Evolutionary conservation across 1,140 invertebrate species (phyloP).

Genomic region (Helicoverpa zea): DNA sequence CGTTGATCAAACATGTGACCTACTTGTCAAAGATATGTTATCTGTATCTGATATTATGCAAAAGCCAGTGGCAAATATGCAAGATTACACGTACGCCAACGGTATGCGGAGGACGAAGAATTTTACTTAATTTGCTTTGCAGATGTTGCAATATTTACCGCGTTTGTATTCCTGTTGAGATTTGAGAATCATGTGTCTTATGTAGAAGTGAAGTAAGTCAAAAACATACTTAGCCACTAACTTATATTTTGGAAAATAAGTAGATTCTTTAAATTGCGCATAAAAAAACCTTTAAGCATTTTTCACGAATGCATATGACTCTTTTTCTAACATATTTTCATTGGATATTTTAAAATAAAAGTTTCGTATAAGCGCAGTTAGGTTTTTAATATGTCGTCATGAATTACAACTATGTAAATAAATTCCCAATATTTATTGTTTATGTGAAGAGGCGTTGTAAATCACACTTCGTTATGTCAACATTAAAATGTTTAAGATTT

Average conservation of each 20-base stretch:
- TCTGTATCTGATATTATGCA: constrained; percentile 38
- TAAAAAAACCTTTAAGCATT: too few species aligned
- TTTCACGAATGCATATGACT: too few species aligned
- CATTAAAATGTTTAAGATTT: constrained; percentile 34
- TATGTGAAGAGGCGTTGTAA: constrained; percentile 28
- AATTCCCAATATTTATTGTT: constrained; percentile 33
- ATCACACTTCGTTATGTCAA: constrained; percentile 35
- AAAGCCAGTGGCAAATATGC: constrained; percentile 34
- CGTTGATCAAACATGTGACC: constrained; percentile 20
- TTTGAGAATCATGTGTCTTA: neutral
- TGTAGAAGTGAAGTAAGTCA: neutral
- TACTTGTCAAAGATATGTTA: constrained; percentile 30
- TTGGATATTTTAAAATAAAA: too few species aligned
- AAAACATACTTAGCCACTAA: too few species aligned
- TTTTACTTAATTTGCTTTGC: constrained; percentile 21
- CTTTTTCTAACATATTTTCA: too few species aligned
- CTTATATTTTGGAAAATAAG: too few species aligned
- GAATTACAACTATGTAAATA: constrained; percentile 1
- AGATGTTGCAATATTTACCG: constrained; percentile 23
- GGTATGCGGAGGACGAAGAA: constrained; percentile 6
- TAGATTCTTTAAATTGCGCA: too few species aligned
- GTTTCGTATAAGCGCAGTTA: too few species aligned
- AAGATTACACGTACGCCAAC: constrained; percentile 8
- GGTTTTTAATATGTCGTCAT: too few species aligned
- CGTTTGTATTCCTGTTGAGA: neutral